phyloP scores from a whole-genome alignment of 2,888 invertebrate species.

The Epirrita christyi region DNA sequence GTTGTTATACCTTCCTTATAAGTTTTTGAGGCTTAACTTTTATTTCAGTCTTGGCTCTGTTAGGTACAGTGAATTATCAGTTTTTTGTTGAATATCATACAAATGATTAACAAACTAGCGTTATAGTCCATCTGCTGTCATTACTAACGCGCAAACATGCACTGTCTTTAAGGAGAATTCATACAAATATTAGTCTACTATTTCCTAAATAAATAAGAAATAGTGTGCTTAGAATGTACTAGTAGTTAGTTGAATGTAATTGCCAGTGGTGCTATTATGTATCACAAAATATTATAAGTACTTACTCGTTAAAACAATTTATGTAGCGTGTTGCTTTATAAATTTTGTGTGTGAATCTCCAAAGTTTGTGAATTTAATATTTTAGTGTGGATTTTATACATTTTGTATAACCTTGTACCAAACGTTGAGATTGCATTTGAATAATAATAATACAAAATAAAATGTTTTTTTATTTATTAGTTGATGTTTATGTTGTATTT shows the following conservation, averaged over 20 bases:
- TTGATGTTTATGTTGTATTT: not conserved
- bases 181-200: constrained; percentile 14
- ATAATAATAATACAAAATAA: constrained; percentile 66
- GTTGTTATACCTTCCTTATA: constrained; percentile 18
- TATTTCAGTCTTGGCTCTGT: constrained; percentile 64
- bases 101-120: constrained; percentile 38
- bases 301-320: constrained; percentile 47
- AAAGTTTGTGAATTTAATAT: constrained; percentile 58
- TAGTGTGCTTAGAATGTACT: constrained; percentile 19
- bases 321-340: constrained; percentile 51
- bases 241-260: constrained; percentile 23
- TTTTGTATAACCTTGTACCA: constrained; percentile 81
- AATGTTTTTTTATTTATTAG: constrained; percentile 51
- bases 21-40: constrained; percentile 55
- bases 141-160: constrained; percentile 61
- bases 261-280: constrained; percentile 40
- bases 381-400: constrained; percentile 79
- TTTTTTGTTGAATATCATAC: constrained; percentile 33
- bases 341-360: constrained; percentile 67
- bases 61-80: constrained; percentile 49
- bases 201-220: constrained; percentile 3
- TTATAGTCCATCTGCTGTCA: constrained; percentile 51
- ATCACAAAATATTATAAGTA: constrained; percentile 47
- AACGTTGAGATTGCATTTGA: constrained; percentile 83
- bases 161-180: constrained; percentile 35